A percentile compares a stretch with the other conserved stretches of the same genome.
phyloP scores from a whole-genome alignment of 2,888 invertebrate species.

The Automeris io region DNA sequence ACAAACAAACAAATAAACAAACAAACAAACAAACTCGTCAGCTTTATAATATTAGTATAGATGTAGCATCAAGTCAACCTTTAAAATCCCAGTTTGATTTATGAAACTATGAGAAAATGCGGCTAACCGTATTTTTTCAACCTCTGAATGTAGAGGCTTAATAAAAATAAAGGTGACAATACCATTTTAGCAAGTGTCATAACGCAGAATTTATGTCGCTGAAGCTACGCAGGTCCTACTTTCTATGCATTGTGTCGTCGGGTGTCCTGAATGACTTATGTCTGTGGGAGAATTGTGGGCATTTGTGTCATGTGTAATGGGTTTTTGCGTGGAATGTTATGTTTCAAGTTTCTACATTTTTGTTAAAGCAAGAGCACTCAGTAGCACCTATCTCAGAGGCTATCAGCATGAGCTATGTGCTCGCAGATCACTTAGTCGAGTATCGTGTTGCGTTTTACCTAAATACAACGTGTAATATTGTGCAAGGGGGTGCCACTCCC shows the following conservation, averaged over 20 bases:
- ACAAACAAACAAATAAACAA: too few species aligned
- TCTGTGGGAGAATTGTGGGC: constrained; percentile 1
- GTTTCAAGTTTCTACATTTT: too few species aligned
- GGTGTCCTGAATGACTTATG: constrained; percentile 7
- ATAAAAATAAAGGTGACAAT: constrained; percentile 22
- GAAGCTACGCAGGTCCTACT: constrained; percentile 5
- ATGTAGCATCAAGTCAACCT: too few species aligned
- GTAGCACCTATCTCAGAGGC: too few species aligned
- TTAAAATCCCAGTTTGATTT: neutral
- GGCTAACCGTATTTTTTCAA: neutral
- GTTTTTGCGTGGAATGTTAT: neutral
- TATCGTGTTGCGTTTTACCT: too few species aligned
- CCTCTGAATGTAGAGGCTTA: constrained; percentile 11
- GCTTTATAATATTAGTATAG: too few species aligned
- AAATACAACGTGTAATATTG: too few species aligned
- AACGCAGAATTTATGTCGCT: constrained; percentile 23
- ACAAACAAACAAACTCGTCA: too few species aligned
- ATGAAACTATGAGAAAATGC: neutral
- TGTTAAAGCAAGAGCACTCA: too few species aligned
- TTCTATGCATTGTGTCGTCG: constrained; percentile 10
- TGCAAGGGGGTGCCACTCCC: too few species aligned
- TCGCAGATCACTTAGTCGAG: too few species aligned
- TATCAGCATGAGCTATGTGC: too few species aligned
- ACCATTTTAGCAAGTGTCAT: constrained; percentile 24
- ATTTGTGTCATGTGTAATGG: constrained; percentile 3